phyloP scores from a whole-genome alignment of 92 coral and sea anemone genomes.

The Porites evermanni region DNA sequence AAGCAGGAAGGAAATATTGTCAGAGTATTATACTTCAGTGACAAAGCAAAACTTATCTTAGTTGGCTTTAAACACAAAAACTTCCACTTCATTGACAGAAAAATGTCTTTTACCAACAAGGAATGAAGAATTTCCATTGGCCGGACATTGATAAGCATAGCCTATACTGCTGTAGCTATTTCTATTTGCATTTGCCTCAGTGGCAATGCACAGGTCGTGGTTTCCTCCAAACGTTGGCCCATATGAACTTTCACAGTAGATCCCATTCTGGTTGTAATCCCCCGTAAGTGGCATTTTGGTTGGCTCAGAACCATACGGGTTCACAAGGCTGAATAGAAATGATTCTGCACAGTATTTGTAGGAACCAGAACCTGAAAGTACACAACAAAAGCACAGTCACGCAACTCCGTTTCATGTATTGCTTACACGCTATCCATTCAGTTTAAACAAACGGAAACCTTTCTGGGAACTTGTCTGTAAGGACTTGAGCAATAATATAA shows the following conservation, averaged over 20 bases:
- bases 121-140: neutral
- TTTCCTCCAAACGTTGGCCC: constrained; percentile 62
- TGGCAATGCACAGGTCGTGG: constrained; percentile 20
- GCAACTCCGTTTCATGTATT: too few relatives aligned
- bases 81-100: neutral
- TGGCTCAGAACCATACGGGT: constrained; percentile 34
- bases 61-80: neutral
- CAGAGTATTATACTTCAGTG: too few relatives aligned
- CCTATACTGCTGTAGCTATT: neutral
- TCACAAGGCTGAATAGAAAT: constrained; percentile 54
- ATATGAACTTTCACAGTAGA: constrained; percentile 4
- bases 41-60: too few relatives aligned
- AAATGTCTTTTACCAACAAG: neutral
- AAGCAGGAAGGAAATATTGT: too few relatives aligned
- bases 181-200: constrained; percentile 3
- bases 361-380: neutral
- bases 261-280: constrained; percentile 3
- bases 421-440: too few relatives aligned
- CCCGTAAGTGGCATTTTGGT: constrained; percentile 24
- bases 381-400: too few relatives aligned
- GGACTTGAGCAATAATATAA: too few relatives aligned
- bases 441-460: too few relatives aligned
- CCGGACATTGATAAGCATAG: constrained; percentile 26
- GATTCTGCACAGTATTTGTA: constrained; percentile 20
- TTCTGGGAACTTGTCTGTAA: too few relatives aligned